phyloP scores from a whole-genome alignment of 2,113 vertebrate genomes.

The Ovibos moschatus region DNA sequence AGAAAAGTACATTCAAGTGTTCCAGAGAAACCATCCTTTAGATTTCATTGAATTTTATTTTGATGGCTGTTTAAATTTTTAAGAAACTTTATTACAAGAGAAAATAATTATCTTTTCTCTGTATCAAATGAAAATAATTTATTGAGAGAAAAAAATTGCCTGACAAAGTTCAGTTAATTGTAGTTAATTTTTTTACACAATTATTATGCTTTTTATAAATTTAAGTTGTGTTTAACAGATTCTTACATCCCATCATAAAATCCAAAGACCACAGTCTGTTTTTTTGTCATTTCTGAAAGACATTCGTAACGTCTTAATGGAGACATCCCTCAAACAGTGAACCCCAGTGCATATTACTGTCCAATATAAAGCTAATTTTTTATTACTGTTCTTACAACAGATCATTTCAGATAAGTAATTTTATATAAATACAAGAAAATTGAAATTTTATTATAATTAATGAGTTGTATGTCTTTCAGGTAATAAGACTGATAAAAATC shows the following conservation, averaged over 20 bases:
- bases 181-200: neutral
- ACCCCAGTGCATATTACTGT: neutral
- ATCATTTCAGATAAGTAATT: constrained; percentile 15
- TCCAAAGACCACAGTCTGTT: neutral
- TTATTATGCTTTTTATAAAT: constrained; percentile 1
- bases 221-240: neutral
- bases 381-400: neutral
- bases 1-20: neutral
- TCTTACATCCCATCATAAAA: constrained; percentile 9
- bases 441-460: constrained; percentile 1
- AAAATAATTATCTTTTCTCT: neutral
- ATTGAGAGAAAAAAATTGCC: neutral
- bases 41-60: neutral
- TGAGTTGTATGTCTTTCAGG: constrained; percentile 80
- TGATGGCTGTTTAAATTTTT: neutral
- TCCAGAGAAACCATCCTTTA: neutral
- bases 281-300: constrained; percentile 2
- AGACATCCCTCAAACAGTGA: neutral
- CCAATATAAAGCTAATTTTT: neutral
- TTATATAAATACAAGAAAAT: neutral
- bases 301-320: constrained; percentile 7
- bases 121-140: neutral
- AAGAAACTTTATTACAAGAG: neutral
- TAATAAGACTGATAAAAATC: constrained; percentile 95
- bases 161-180: neutral